These are phyloP conservation scores for Cantharis lateralis DNA, from an alignment of 2,888 invertebrate genomes.

Conservation along the genomic window DNA sequence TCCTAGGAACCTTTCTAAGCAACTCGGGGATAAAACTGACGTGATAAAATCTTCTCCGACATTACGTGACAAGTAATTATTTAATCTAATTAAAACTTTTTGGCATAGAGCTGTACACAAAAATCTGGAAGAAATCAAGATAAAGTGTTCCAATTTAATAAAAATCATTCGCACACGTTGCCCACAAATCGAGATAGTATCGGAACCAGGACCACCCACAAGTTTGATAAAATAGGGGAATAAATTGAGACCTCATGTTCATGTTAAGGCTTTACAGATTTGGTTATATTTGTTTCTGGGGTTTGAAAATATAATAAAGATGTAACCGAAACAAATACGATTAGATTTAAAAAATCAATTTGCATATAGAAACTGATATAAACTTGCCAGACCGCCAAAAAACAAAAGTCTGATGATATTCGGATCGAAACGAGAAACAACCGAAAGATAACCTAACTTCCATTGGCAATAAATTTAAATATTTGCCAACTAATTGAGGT, in stretches of 20 bases:
- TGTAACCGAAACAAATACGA: not conserved
- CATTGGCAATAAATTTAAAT: not conserved
- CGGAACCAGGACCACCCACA: conserved; percentile 10
- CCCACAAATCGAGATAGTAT: conserved; percentile 17
- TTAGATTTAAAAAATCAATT: not conserved
- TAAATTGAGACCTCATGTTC: conserved; percentile 9
- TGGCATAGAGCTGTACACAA: not conserved
- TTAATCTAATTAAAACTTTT: conserved; percentile 15
- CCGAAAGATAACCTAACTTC: not conserved
- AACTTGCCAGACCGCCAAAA: not conserved
- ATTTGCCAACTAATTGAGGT: not conserved
- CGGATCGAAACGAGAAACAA: not conserved
- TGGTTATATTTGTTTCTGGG: conserved; percentile 11
- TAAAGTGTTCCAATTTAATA: not conserved
- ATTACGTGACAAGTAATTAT: conserved; percentile 9
- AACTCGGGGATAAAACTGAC: conserved; percentile 3
- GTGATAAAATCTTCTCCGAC: conserved; percentile 5
- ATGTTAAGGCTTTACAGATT: conserved; percentile 6
- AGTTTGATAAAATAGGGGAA: conserved; percentile 10
- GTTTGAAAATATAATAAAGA: conserved; percentile 8
- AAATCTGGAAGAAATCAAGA: not conserved
- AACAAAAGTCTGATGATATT: not conserved
- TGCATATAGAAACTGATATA: not conserved
- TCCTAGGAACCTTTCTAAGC: not conserved
- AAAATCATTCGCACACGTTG: not conserved